Conservation (phyloP, 2,888 invertebrate genomes). For the Troides aeacus region DNA sequence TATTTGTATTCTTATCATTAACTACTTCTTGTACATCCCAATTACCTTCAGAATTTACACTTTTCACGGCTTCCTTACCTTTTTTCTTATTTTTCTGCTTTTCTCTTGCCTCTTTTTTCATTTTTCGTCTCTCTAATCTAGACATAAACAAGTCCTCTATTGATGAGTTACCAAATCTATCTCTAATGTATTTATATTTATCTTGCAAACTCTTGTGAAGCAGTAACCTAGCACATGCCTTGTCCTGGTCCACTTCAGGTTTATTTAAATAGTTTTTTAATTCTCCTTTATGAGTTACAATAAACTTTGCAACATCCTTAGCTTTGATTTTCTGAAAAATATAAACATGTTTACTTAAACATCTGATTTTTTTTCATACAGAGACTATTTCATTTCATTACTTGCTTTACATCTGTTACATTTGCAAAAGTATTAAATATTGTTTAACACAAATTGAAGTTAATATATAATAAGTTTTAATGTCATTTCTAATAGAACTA, state of each 20-base stretch:
- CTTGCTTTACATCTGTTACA: too few relatives aligned
- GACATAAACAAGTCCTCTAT: conserved; percentile 72
- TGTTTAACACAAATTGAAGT: too few relatives aligned
- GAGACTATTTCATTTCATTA: too few relatives aligned
- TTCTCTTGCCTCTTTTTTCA: conserved; percentile 65
- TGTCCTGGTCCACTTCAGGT: conserved; percentile 59
- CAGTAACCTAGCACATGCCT: conserved; percentile 66
- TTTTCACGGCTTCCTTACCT: conserved; percentile 42
- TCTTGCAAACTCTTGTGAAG: conserved; percentile 65
- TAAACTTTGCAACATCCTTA: conserved; percentile 65
- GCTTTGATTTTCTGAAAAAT: conserved; percentile 68
- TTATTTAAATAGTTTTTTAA: conserved; percentile 60
- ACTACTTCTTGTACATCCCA: conserved; percentile 53
- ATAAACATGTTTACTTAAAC: conserved; percentile 1
- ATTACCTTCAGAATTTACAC: conserved; percentile 53
- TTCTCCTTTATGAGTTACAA: conserved; percentile 62
- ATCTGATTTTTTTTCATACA: background rate
- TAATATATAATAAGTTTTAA: too few relatives aligned
- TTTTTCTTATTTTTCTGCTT: conserved; percentile 54
- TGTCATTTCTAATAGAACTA: too few relatives aligned
- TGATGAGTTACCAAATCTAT: conserved; percentile 59
- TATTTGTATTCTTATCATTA: conserved; percentile 28
- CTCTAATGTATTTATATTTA: conserved; percentile 62
- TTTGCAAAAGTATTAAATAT: too few relatives aligned
- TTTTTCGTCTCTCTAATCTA: conserved; percentile 60